Evolutionary conservation across 2,888 invertebrate genomes (phyloP).

Genomic region (Ptilodon capucinus): DNA sequence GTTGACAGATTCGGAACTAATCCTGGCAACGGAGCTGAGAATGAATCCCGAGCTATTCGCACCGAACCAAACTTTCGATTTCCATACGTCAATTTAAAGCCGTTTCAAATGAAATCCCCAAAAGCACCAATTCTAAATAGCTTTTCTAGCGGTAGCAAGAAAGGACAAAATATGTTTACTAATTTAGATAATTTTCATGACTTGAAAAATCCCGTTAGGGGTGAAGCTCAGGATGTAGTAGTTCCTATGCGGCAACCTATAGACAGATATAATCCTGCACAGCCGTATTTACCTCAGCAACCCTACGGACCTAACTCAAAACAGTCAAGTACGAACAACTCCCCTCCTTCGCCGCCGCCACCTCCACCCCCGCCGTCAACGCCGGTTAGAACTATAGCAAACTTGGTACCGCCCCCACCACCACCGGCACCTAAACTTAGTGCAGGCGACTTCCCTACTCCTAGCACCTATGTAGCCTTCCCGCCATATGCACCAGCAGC

Average conservation of each 20-base stretch:
- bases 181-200: slow-evolving; percentile 65
- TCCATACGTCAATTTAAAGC: slow-evolving; percentile 72
- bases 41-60: slow-evolving; percentile 74
- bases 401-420: slow-evolving; percentile 25
- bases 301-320: slow-evolving; percentile 61
- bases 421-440: slow-evolving; percentile 35
- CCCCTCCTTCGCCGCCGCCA: slow-evolving; percentile 49
- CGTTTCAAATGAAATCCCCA: slow-evolving; percentile 66
- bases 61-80: slow-evolving; percentile 69
- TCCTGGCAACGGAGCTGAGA: slow-evolving; percentile 68
- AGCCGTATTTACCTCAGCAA: slow-evolving; percentile 69
- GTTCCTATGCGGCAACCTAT: slow-evolving; percentile 48
- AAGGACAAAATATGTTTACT: slow-evolving; percentile 59
- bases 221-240: slow-evolving; percentile 67
- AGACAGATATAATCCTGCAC: slow-evolving; percentile 78
- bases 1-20: slow-evolving; percentile 65
- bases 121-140: slow-evolving; percentile 45
- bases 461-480: slow-evolving; percentile 67
- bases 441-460: slow-evolving; percentile 60
- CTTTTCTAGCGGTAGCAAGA: slow-evolving; percentile 45
- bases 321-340: slow-evolving; percentile 42
- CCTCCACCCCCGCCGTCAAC: slow-evolving; percentile 65
- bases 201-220: slow-evolving; percentile 63
- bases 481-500: slow-evolving; percentile 61
- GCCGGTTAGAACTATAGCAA: slow-evolving; percentile 34